Percentiles rank a stretch among this genome's conserved stretches.
Conservation (phyloP, 2,888 invertebrate species). For the Hofmannophila pseudospretella region DNA sequence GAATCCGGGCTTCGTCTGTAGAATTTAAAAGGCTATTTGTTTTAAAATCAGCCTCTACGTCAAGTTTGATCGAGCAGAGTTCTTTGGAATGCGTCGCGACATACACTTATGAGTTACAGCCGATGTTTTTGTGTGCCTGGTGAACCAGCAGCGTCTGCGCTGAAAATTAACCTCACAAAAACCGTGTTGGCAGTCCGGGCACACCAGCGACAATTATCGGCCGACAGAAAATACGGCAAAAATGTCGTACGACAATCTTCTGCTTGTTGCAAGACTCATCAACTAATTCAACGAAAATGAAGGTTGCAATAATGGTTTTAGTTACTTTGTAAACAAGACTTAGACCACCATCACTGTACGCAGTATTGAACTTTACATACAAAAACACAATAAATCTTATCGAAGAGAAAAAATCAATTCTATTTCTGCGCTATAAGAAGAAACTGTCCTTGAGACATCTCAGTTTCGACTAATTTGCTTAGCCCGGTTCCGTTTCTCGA, state of each 20-base stretch:
- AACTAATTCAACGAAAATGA: no score
- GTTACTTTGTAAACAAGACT: no score
- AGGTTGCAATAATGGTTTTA: no score
- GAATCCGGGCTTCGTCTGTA: no score
- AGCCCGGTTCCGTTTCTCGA: slow-evolving; percentile 50
- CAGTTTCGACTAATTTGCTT: slow-evolving; percentile 48
- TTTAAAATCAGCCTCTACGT: slow-evolving; percentile 39
- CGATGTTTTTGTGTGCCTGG: slow-evolving; percentile 39
- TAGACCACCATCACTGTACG: no score
- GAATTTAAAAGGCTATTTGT: background rate
- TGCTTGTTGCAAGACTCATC: no score
- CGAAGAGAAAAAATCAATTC: slow-evolving; percentile 4
- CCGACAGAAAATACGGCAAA: background rate
- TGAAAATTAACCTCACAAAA: slow-evolving; percentile 24
- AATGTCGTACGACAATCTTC: background rate
- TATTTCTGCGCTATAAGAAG: slow-evolving; percentile 4
- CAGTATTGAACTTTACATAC: slow-evolving; percentile 9
- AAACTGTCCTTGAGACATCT: slow-evolving; percentile 10
- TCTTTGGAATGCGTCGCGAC: slow-evolving; percentile 58
- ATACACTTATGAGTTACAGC: slow-evolving; percentile 68
- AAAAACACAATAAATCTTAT: slow-evolving; percentile 15
- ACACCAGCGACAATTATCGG: slow-evolving; percentile 4
- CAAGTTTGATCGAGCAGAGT: slow-evolving; percentile 38
- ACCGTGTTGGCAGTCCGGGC: background rate
- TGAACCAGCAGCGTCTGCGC: slow-evolving; percentile 27